Evolutionary conservation across 2,797 vertebrate genomes (phyloP), one percentile per base, ranked within the genome.

Genomic region (Malacoctenus gilli): DNA sequence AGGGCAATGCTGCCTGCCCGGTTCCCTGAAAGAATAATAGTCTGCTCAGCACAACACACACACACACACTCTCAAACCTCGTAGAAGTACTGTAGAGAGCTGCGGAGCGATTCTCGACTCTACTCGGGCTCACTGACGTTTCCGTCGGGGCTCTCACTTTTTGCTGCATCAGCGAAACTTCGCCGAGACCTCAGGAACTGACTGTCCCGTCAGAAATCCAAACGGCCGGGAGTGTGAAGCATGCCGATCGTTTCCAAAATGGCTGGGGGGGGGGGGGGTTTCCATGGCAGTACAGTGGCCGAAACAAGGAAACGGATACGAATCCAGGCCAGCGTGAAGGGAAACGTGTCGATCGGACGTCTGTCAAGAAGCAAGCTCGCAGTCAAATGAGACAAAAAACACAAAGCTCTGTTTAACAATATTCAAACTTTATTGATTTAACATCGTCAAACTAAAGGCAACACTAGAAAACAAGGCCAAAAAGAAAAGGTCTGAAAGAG

Each of bases 341-440:
- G n/a, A n/a, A n/a, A n/a, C n/a, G n/a, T n/a, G n/a, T n/a, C n/a
- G n/a, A n/a, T n/a, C n/a, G n/a, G n/a, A n/a, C n/a, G n/a, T n/a
- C n/a, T n/a, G n/a, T n/a, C n/a, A n/a, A n/a, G n/a, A n/a, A n/a
- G n/a, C n/a, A n/a, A n/a, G n/a, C n/a, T n/a, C n/a, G n/a, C n/a
- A n/a, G n/a, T n/a, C n/a, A n/a, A n/a, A n/a, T n/a, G 4, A 8
- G 5, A 28, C 25, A 1, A 28, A 1, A 31, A 11, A 2, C 11
- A 51, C n/a, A n/a, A n/a, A n/a, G n/a, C n/a, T 59, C 72, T 56
- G 72, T 88, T 88, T 76, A 83, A 89, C 84, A 89, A 88, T 85
- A 85, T 86, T 84, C 75, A 88, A 90, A 89, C 86, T 91, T 91
- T 91, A 90, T 89, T 89, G 80, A 80, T 87, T 89, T 81, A 85